phyloP scores from a whole-genome alignment of 2,888 invertebrate species.

The Aquatica leii region DNA sequence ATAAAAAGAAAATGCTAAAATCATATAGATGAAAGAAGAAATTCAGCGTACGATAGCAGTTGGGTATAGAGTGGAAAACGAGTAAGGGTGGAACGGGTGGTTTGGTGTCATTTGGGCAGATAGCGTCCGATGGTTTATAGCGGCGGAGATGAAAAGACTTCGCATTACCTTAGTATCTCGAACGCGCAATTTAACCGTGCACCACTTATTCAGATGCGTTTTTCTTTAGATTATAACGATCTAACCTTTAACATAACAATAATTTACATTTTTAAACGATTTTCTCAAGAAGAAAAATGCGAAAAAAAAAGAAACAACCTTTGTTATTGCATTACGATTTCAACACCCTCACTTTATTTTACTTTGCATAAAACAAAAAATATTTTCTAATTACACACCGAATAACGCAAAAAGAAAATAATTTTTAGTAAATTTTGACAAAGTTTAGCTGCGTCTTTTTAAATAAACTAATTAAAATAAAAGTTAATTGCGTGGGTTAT shows the following conservation, averaged over 20 bases:
- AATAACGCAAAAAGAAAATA: too few relatives aligned
- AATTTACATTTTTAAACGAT: conserved; percentile 11
- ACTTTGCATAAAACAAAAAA: too few relatives aligned
- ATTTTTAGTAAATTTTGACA: too few relatives aligned
- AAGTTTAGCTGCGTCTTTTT: too few relatives aligned
- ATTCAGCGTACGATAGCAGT: conserved; percentile 24
- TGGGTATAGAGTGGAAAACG: conserved; percentile 29
- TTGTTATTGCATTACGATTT: too few relatives aligned
- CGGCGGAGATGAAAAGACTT: conserved; percentile 47
- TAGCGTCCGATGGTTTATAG: conserved; percentile 51
- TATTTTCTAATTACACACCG: too few relatives aligned
- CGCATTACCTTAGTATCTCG: conserved; percentile 50
- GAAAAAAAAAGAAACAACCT: not conserved
- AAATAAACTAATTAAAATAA: too few relatives aligned
- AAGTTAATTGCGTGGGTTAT: too few relatives aligned
- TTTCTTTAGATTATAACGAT: conserved; percentile 12
- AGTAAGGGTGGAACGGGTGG: conserved; percentile 25
- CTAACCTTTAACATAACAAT: not conserved
- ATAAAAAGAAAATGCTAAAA: conserved; percentile 27
- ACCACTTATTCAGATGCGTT: conserved; percentile 46
- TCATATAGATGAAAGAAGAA: conserved; percentile 29
- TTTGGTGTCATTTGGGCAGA: conserved; percentile 48
- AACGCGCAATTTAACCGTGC: conserved; percentile 51
- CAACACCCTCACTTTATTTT: too few relatives aligned
- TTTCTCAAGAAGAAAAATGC: not conserved